phyloP scores from a whole-genome alignment of 2,113 vertebrate species.

The Haplochromis burtoni region DNA sequence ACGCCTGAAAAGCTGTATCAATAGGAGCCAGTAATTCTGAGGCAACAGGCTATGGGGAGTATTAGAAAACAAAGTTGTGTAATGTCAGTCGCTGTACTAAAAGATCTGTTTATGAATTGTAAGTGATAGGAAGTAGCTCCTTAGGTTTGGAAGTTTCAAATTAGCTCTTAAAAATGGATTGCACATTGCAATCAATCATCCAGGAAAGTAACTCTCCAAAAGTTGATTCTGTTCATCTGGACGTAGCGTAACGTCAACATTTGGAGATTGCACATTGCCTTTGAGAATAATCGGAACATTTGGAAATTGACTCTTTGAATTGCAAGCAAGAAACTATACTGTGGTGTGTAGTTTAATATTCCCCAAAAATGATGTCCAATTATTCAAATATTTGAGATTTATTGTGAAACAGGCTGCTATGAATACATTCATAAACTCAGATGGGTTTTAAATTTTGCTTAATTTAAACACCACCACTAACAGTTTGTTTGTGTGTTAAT shows the following conservation, averaged over 20 bases:
- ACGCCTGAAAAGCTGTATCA: background rate
- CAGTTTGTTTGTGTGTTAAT: background rate
- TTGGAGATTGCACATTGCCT: background rate
- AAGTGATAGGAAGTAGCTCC: background rate
- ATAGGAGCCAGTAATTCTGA: background rate
- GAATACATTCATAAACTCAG: background rate
- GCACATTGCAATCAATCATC: background rate
- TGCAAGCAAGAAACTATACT: background rate
- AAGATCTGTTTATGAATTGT: background rate
- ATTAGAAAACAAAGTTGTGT: background rate
- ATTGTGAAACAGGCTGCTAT: background rate
- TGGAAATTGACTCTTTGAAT: background rate
- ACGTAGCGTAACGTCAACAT: fast-evolving
- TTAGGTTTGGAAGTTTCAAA: background rate
- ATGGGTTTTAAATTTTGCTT: background rate
- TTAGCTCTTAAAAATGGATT: background rate
- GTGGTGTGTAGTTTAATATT: background rate
- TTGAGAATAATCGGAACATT: background rate
- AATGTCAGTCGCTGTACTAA: background rate
- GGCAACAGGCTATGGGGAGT: background rate
- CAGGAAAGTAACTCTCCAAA: background rate
- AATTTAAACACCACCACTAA: background rate
- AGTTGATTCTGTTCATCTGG: background rate
- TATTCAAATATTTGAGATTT: background rate
- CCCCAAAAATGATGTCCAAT: background rate